A percentile compares a stretch with the other conserved stretches of the same genome.
Evolutionary conservation across 2,113 vertebrate species (phyloP).

Genomic region (Neogale vison): DNA sequence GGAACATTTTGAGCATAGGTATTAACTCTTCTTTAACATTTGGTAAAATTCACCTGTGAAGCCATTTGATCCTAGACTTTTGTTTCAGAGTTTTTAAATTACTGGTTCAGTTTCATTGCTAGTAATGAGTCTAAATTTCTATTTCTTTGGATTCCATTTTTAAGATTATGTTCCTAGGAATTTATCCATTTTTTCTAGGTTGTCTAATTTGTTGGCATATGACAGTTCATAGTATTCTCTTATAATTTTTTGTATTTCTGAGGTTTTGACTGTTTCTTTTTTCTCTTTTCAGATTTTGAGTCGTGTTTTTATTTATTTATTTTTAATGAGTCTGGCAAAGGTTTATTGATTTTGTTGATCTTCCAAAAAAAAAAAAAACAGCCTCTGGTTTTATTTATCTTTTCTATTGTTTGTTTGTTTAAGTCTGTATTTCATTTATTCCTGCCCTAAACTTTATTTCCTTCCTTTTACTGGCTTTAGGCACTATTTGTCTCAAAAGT

Average conservation of each 20-base stretch:
- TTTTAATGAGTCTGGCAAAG: background rate
- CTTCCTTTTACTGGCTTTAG: background rate
- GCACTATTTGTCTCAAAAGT: background rate
- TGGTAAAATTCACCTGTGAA: background rate
- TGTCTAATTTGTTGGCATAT: background rate
- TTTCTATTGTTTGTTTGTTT: background rate
- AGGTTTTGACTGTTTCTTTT: background rate
- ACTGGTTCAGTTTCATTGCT: background rate
- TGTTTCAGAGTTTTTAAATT: background rate
- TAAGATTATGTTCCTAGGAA: background rate
- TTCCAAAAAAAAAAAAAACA: background rate
- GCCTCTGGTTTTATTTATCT: background rate
- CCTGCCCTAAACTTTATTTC: background rate
- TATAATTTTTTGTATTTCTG: background rate
- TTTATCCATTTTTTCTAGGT: background rate
- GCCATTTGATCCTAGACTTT: background rate
- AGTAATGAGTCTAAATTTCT: background rate
- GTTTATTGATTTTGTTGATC: background rate
- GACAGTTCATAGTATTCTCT: background rate
- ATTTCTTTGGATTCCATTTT: background rate
- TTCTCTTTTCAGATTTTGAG: background rate
- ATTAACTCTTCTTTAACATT: background rate
- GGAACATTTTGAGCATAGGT: background rate
- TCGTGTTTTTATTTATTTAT: background rate
- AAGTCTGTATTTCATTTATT: background rate